Evolutionary conservation across 2,888 invertebrate species (phyloP).

Genomic region (Baccha elongata): DNA sequence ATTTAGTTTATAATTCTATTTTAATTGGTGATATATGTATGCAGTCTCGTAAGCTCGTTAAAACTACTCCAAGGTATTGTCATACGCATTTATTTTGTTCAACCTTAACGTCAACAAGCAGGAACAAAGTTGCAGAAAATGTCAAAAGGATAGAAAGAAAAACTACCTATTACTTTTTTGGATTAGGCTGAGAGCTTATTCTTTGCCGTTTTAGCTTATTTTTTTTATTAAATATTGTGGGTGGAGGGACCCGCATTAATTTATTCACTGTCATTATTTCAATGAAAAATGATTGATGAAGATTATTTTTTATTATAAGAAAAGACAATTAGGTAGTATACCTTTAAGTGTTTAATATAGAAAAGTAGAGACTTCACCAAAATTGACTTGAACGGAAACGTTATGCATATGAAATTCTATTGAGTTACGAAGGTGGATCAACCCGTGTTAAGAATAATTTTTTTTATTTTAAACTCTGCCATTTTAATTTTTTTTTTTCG

Average conservation of each 20-base stretch:
- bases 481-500: no score
- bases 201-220: not conserved
- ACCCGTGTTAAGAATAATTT: no score
- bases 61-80: not conserved
- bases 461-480: no score
- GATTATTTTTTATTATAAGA: constrained; percentile 6
- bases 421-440: no score
- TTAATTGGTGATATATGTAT: constrained; percentile 20
- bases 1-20: constrained; percentile 25
- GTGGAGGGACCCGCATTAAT: not conserved
- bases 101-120: not conserved
- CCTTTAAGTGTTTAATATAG: not conserved
- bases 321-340: not conserved
- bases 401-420: no score
- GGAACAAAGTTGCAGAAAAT: constrained; percentile 8
- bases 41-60: not conserved
- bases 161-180: constrained; percentile 2
- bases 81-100: constrained; percentile 14
- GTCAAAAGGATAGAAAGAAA: constrained; percentile 12
- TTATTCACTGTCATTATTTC: constrained; percentile 1
- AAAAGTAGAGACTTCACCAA: no score
- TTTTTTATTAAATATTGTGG: not conserved
- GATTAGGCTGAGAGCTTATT: constrained; percentile 3
- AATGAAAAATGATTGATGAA: constrained; percentile 21
- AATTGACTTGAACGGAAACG: no score